A percentile compares a stretch with the other conserved stretches of the same genome.
These are phyloP conservation scores for Hypotaenidia okinawae DNA, from an alignment of 2,797 vertebrate genomes.

Conservation along the genomic window DNA sequence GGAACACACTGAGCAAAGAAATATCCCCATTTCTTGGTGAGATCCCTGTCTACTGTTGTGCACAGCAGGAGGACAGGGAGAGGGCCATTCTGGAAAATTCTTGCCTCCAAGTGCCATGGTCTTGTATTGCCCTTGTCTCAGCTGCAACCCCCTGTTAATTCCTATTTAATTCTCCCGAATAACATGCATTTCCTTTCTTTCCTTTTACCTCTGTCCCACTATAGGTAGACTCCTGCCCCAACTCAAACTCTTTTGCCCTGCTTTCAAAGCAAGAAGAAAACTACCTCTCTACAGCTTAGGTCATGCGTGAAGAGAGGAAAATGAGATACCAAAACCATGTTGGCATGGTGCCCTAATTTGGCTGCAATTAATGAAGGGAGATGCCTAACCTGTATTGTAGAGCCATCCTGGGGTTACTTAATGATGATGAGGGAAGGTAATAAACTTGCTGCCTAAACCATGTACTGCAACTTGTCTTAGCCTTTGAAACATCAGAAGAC, in stretches of 20 bases:
- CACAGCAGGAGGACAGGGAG: neutral
- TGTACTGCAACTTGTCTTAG: neutral
- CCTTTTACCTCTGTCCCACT: neutral
- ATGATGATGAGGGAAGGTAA: constrained; percentile 4
- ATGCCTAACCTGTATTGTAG: neutral
- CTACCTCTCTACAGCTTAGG: neutral
- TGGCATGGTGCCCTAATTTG: neutral
- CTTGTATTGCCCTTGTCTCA: neutral
- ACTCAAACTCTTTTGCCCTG: neutral
- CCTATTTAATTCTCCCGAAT: neutral
- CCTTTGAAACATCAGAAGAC: neutral
- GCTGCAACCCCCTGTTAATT: neutral
- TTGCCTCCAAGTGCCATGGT: neutral
- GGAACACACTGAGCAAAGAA: neutral
- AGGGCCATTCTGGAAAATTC: neutral
- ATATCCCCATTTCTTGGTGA: neutral
- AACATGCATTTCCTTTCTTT: neutral
- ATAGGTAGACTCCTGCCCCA: neutral
- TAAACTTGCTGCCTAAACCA: constrained; percentile 8
- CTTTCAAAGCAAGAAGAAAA: constrained; percentile 10
- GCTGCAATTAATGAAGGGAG: constrained; percentile 16
- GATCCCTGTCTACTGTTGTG: neutral
- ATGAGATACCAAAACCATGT: neutral
- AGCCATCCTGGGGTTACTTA: neutral
- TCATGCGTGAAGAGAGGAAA: neutral